Evolutionary conservation across 1,140 invertebrate genomes (phyloP).

Genomic region (Drosophila bifasciata): DNA sequence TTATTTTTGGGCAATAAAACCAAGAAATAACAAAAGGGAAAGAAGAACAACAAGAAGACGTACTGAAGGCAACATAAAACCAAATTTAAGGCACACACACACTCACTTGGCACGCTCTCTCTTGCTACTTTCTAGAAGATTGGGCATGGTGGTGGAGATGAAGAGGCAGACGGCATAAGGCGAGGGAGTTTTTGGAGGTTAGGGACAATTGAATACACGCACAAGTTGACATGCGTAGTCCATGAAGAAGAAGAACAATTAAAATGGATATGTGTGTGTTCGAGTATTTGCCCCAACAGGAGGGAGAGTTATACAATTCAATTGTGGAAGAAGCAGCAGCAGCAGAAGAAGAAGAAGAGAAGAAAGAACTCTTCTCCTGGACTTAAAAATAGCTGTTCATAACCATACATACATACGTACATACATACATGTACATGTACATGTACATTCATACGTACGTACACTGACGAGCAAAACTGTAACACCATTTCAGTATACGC

Average conservation of each 20-base stretch:
- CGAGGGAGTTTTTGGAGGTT: constrained; percentile 18
- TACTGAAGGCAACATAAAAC: constrained; percentile 30
- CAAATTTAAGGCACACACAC: constrained; percentile 46
- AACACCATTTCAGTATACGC: too few relatives aligned
- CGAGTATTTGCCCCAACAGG: constrained; percentile 41
- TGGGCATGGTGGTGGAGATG: neutral
- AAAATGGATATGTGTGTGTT: constrained; percentile 55
- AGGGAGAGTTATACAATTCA: constrained; percentile 55
- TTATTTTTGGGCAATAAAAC: constrained; percentile 42
- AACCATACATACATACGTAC: constrained; percentile 11
- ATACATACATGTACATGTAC: neutral
- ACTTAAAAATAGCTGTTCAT: constrained; percentile 50
- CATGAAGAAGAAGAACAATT: constrained; percentile 80
- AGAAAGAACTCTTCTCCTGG: constrained; percentile 3
- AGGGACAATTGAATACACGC: constrained; percentile 71
- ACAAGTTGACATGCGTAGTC: constrained; percentile 80
- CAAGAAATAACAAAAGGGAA: constrained; percentile 76
- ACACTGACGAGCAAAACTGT: too few relatives aligned
- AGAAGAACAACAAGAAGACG: constrained; percentile 19
- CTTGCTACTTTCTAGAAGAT: neutral
- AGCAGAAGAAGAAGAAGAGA: constrained; percentile 4
- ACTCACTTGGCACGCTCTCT: constrained; percentile 3
- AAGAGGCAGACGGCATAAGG: neutral
- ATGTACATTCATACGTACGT: neutral
- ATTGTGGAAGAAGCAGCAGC: constrained; percentile 21